Percentiles rank a stretch among this genome's conserved stretches.
These are phyloP conservation scores for Drosophila kohkoa DNA, from an alignment of 1,140 invertebrate species.

Conservation along the genomic window DNA sequence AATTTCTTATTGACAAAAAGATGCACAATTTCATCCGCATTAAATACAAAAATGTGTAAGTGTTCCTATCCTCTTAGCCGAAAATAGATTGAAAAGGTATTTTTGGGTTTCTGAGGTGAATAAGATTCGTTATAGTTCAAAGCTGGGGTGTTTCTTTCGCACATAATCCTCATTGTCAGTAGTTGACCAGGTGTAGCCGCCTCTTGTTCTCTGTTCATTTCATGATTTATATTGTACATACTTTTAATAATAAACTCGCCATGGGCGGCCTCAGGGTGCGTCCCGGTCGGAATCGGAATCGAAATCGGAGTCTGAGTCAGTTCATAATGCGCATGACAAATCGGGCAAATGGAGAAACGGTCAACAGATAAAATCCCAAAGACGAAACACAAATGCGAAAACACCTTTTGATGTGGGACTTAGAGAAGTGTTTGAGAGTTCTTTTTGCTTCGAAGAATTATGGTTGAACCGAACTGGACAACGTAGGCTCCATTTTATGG, in stretches of 20 bases:
- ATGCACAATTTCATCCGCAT: too few species aligned
- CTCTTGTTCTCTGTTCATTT: constrained; percentile 30
- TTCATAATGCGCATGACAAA: constrained; percentile 65
- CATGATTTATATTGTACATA: constrained; percentile 37
- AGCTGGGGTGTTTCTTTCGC: background rate
- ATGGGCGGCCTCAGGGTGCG: constrained; percentile 52
- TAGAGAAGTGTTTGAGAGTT: background rate
- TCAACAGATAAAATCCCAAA: constrained; percentile 49
- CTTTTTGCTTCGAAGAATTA: constrained; percentile 3
- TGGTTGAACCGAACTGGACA: constrained; percentile 33
- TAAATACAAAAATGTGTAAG: too few species aligned
- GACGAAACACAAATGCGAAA: constrained; percentile 61
- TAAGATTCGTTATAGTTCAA: background rate
- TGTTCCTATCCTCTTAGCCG: background rate
- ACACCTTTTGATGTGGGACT: constrained; percentile 68
- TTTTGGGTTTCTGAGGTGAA: background rate
- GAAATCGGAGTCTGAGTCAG: constrained; percentile 33
- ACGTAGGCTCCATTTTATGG: background rate
- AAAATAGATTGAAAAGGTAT: background rate
- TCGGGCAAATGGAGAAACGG: constrained; percentile 55
- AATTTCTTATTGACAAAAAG: too few species aligned
- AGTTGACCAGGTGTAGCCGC: constrained; percentile 57
- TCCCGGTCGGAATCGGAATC: constrained; percentile 4
- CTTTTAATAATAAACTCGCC: constrained; percentile 70
- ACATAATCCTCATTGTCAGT: constrained; percentile 31